A percentile compares a stretch with the other conserved stretches of the same genome.
These are phyloP conservation scores for Montipora foliosa DNA, from an alignment of 64 coral and sea anemone genomes.

Conservation along the genomic window DNA sequence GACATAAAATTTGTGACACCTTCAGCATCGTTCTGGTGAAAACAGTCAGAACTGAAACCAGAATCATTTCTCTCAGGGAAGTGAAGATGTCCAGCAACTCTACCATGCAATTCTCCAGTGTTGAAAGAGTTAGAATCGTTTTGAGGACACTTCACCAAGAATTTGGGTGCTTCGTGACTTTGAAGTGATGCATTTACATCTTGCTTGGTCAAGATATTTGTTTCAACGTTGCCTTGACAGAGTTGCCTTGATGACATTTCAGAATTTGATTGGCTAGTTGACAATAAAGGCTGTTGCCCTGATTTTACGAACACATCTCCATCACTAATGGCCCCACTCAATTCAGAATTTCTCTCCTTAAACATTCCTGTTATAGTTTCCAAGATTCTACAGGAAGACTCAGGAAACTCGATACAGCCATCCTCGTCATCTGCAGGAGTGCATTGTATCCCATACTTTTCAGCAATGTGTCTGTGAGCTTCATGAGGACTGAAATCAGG, in stretches of 20 bases:
- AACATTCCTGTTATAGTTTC: slow-evolving; percentile 83
- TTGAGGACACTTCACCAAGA: neutral
- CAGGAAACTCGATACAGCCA: slow-evolving; percentile 79
- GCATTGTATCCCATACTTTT: slow-evolving; percentile 90
- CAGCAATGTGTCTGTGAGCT: slow-evolving; percentile 60
- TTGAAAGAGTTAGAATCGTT: slow-evolving; percentile 1
- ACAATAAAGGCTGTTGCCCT: slow-evolving; percentile 13
- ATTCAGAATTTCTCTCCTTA: slow-evolving; percentile 55
- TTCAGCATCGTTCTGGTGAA: slow-evolving; percentile 52
- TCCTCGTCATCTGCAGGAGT: slow-evolving; percentile 9
- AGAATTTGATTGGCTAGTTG: slow-evolving; percentile 69
- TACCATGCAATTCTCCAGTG: neutral
- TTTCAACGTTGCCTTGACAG: neutral
- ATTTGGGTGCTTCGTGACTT: neutral
- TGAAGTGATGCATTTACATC: neutral
- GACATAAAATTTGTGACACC: neutral
- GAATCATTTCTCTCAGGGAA: slow-evolving; percentile 71
- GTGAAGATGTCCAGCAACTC: neutral
- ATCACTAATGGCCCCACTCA: slow-evolving; percentile 42
- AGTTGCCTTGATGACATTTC: slow-evolving; percentile 18
- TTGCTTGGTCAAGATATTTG: neutral
- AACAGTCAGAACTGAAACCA: slow-evolving; percentile 70
- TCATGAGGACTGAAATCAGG: slow-evolving; percentile 70
- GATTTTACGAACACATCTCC: slow-evolving; percentile 6
- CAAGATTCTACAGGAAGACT: slow-evolving; percentile 70